Conservation (phyloP, 2,797 vertebrate genomes). For the Semaprochilodus insignis region DNA sequence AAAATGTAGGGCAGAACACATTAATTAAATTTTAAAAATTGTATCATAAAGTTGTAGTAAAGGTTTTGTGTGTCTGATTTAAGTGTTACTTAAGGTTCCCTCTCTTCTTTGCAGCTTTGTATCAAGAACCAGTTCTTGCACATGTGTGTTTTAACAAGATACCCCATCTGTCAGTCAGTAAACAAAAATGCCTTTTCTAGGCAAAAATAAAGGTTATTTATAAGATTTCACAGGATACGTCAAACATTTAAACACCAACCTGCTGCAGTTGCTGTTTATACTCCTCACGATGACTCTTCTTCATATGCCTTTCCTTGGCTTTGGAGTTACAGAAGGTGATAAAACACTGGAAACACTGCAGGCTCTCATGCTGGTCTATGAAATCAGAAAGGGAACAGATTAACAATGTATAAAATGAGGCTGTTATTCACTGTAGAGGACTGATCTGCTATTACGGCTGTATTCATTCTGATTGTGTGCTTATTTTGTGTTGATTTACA, state of each 20-base stretch:
- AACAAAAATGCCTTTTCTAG: too few relatives aligned
- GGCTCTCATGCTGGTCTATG: conserved; percentile 83
- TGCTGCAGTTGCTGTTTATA: conserved; percentile 87
- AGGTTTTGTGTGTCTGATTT: too few relatives aligned
- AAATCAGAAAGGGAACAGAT: neutral
- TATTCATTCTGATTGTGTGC: neutral
- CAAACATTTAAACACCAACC: conserved; percentile 57
- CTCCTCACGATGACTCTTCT: conserved; percentile 85
- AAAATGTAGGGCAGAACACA: too few relatives aligned
- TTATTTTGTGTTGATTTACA: neutral
- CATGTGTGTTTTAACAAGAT: too few relatives aligned
- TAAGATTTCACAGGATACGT: neutral
- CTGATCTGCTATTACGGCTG: neutral
- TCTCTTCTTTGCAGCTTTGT: too few relatives aligned
- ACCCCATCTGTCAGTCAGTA: too few relatives aligned
- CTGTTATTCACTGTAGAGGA: neutral
- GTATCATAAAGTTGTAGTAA: too few relatives aligned
- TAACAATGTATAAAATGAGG: neutral
- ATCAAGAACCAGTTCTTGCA: too few relatives aligned
- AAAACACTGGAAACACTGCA: conserved; percentile 88
- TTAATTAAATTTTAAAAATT: too few relatives aligned
- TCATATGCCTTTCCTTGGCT: conserved; percentile 88
- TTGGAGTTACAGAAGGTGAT: conserved; percentile 87
- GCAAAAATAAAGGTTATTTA: too few relatives aligned
- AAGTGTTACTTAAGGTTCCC: too few relatives aligned